A percentile compares a stretch with the other conserved stretches of the same genome.
These are phyloP conservation scores for Forficula auricularia DNA, from an alignment of 1,140 invertebrate genomes.

Conservation along the genomic window DNA sequence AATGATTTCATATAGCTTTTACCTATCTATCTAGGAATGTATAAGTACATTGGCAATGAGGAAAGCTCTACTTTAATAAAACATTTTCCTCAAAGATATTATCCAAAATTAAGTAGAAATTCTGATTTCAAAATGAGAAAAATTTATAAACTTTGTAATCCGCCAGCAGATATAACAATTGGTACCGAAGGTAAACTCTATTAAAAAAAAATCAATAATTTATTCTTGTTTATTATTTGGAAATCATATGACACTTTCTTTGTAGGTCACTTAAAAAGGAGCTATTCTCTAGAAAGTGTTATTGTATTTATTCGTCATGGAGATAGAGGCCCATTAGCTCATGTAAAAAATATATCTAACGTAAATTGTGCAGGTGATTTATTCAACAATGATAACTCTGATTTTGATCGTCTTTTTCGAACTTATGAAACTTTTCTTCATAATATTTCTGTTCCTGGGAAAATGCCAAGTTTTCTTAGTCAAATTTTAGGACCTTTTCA, in stretches of 20 bases:
- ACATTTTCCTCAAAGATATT: constrained; percentile 23
- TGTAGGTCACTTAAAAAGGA: constrained; percentile 35
- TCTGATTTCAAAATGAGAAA: constrained; percentile 39
- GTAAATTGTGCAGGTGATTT: constrained; percentile 53
- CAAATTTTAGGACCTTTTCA: constrained; percentile 63
- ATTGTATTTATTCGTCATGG: constrained; percentile 70
- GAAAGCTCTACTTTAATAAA: constrained; percentile 21
- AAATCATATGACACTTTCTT: constrained; percentile 10
- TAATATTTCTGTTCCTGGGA: constrained; percentile 28
- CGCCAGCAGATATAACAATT: constrained; percentile 38
- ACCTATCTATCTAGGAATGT: constrained; percentile 45
- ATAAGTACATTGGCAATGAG: constrained; percentile 49
- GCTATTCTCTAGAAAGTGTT: constrained; percentile 56
- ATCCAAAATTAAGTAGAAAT: constrained; percentile 31
- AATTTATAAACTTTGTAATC: constrained; percentile 47
- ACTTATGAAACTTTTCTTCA: constrained; percentile 24
- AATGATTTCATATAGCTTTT: no score
- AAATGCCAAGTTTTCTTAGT: constrained; percentile 40
- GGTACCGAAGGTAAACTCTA: constrained; percentile 45
- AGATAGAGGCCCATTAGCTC: constrained; percentile 65
- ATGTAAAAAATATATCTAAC: constrained; percentile 51
- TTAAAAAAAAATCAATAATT: not conserved
- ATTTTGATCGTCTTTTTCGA: constrained; percentile 19
- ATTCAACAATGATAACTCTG: constrained; percentile 5
- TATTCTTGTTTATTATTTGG: not conserved